phyloP scores from a whole-genome alignment of 2,113 vertebrate genomes.

The Grus americana region DNA sequence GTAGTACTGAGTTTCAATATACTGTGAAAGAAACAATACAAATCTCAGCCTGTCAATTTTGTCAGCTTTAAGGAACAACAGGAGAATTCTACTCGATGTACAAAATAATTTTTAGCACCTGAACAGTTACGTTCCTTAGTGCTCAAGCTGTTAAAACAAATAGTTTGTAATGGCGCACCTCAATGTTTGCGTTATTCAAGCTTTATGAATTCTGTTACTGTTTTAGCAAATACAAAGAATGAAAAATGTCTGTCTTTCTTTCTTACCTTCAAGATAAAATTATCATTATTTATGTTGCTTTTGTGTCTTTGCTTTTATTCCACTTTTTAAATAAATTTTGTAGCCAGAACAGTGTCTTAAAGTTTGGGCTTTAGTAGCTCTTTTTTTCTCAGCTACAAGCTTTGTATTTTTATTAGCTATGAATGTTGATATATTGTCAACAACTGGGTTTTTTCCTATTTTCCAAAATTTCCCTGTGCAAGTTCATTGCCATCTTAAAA shows the following conservation, averaged over 20 bases:
- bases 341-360: not conserved
- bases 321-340: not conserved
- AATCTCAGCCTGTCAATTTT: not conserved
- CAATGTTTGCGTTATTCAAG: not conserved
- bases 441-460: rapidly evolving
- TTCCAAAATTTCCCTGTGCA: not conserved
- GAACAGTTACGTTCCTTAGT: not conserved
- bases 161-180: not conserved
- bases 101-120: not conserved
- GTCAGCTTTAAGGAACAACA: not conserved
- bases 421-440: not conserved
- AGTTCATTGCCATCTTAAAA: not conserved
- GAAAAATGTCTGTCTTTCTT: not conserved
- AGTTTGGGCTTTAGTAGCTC: rapidly evolving
- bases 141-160: not conserved
- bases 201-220: not conserved
- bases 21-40: not conserved
- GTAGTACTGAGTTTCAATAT: not conserved
- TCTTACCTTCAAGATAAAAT: not conserved
- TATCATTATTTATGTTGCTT: not conserved
- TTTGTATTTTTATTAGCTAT: not conserved
- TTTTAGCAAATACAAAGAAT: not conserved
- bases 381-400: not conserved
- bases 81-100: not conserved
- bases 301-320: not conserved